Evolutionary conservation across 2,888 invertebrate species (phyloP).

Genomic region (Lepidochrysops patricia): DNA sequence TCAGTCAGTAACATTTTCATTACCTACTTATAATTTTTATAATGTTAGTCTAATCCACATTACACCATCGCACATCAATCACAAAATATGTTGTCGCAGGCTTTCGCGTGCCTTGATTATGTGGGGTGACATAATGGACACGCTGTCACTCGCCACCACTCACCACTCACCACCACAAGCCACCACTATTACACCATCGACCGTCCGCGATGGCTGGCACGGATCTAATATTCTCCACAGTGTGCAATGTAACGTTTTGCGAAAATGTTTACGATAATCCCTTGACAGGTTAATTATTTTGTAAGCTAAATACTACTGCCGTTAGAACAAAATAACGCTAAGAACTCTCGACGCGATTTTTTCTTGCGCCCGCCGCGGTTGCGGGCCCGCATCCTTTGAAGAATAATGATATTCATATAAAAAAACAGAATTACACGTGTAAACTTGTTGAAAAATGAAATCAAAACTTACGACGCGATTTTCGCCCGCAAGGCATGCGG

Average conservation of each 20-base stretch:
- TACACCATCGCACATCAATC: slow-evolving; percentile 33
- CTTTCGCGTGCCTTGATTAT: slow-evolving; percentile 27
- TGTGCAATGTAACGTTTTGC: slow-evolving; percentile 62
- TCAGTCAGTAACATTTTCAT: too few relatives aligned
- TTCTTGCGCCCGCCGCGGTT: too few relatives aligned
- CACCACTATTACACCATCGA: slow-evolving; percentile 25
- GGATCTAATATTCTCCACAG: slow-evolving; percentile 53
- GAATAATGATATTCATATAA: too few relatives aligned
- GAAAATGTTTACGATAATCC: slow-evolving; percentile 46
- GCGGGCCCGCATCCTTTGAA: too few relatives aligned
- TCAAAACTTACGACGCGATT: too few relatives aligned
- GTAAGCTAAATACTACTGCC: not conserved
- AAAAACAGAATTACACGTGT: too few relatives aligned
- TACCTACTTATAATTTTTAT: too few relatives aligned
- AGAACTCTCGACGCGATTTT: too few relatives aligned
- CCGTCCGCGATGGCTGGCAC: slow-evolving; percentile 48
- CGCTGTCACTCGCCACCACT: slow-evolving; percentile 18
- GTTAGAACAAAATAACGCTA: too few relatives aligned
- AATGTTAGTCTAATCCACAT: slow-evolving; percentile 28
- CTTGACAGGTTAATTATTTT: slow-evolving; percentile 30
- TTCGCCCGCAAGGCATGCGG: too few relatives aligned
- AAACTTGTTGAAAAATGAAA: too few relatives aligned
- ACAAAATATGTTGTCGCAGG: slow-evolving; percentile 26
- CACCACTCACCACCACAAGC: slow-evolving; percentile 18
- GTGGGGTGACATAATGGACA: slow-evolving; percentile 21